Base-by-base conservation (phyloP, 2,113 vertebrate genomes). In the Myrmophylax atrothorax region DNA sequence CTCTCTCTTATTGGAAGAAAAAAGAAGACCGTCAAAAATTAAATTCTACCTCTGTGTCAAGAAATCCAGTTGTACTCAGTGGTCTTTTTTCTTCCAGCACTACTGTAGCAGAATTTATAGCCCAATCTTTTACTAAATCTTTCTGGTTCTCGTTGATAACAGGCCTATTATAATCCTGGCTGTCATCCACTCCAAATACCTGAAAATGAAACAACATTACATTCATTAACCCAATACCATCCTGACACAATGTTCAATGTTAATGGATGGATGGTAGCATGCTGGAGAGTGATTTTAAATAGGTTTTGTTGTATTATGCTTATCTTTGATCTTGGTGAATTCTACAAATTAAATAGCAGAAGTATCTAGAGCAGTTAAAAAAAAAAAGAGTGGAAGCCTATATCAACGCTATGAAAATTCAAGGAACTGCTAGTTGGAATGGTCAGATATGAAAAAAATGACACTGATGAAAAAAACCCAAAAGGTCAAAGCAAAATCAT, bases 141-240 rank as follows among this genome's bases (percentile, higher is more conserved):
- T 98, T 98, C 97, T 97, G 97, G 90, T 98, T 98, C 92, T 98
- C 98, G 93, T 96, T 97, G 92, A 97, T 98, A 59, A 98, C 95
- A 96, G 98, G 92, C 97, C 98, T 98, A 96, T 98, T 98, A 97
- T 98, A 98, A 98, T 98, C 98, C 96, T 98, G 98, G 97, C 98
- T 98, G 97, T 98, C 98, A 98, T 99, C 98, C 97, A 99, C 98
- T 96, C 99, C 99, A 98, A 99, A 99, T 90, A 99, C 99, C 99
- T 99, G 97, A 94, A 97, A 97, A 97, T 87, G 95, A 97, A 97
- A 98, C 96, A 97, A 97, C 96, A 96, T 97, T 97, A 96, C 56
- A 97, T 67, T 97, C 76, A 96, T 97, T 96, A 98, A 97, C 93
- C 88, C 95, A 95, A 96, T 96, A 87, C 87, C 91, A 97, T 97